Evolutionary conservation across 2,113 vertebrate genomes (phyloP).

Genomic region (Hiodon tergisus): DNA sequence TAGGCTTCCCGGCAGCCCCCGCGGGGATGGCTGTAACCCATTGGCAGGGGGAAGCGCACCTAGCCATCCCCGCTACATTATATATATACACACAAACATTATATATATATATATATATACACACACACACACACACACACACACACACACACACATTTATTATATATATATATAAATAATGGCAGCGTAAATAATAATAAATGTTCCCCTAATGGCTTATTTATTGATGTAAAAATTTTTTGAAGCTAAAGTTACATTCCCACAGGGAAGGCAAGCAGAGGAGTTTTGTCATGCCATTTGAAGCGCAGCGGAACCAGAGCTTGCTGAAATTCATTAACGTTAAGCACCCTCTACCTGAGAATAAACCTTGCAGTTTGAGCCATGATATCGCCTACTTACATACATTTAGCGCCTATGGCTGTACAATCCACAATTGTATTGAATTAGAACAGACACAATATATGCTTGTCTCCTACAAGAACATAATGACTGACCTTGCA

Average conservation of each 20-base stretch:
- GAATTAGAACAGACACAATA: slow-evolving; percentile 28
- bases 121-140: too few species aligned
- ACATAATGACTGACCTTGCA: slow-evolving; percentile 4
- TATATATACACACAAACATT: too few species aligned
- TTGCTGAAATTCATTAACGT: slow-evolving; percentile 36
- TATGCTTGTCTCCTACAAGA: slow-evolving; percentile 27
- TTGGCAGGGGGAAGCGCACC: too few species aligned
- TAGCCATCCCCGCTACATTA: too few species aligned
- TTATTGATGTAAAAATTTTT: background rate
- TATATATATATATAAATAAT: too few species aligned
- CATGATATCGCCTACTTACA: too few species aligned
- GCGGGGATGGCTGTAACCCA: too few species aligned
- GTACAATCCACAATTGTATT: slow-evolving; percentile 16
- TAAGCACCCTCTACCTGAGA: slow-evolving; percentile 44
- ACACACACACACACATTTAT: too few species aligned
- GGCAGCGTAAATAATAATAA: slow-evolving; percentile 31
- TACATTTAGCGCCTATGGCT: slow-evolving; percentile 16
- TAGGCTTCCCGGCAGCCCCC: too few species aligned
- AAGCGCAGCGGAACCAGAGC: slow-evolving; percentile 42
- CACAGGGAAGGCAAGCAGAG: slow-evolving; percentile 44
- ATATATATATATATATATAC: too few species aligned
- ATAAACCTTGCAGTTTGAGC: slow-evolving; percentile 3
- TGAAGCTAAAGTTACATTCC: slow-evolving; percentile 38
- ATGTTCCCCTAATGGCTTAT: too few species aligned
- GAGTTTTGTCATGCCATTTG: slow-evolving; percentile 46